Evolutionary conservation across 2,797 vertebrate genomes (phyloP).

Genomic region (Hozukius guyotensis): DNA sequence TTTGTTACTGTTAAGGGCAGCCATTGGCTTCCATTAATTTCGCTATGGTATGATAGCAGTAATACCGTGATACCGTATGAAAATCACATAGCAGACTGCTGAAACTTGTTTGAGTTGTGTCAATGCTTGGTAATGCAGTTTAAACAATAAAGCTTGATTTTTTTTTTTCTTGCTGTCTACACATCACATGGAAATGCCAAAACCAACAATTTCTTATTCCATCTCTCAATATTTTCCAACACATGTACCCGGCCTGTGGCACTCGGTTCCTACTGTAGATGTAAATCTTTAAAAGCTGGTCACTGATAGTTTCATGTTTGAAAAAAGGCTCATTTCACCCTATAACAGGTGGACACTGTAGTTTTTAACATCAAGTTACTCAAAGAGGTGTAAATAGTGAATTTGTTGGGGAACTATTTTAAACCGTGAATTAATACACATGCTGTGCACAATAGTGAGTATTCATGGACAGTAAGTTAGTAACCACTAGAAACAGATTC

Average conservation of each 20-base stretch:
- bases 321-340: background rate
- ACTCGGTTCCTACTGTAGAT: background rate
- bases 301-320: background rate
- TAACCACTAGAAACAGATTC: too few species aligned
- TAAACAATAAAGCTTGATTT: background rate
- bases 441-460: background rate
- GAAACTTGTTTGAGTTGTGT: too few species aligned
- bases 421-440: background rate
- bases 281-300: background rate
- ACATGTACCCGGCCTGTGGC: background rate
- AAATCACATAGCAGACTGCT: background rate
- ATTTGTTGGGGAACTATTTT: background rate
- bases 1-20: background rate
- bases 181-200: background rate
- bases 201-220: background rate
- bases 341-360: background rate
- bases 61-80: too few species aligned
- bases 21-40: background rate
- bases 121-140: background rate
- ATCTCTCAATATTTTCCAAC: background rate
- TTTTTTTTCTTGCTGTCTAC: background rate
- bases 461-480: background rate
- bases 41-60: background rate
- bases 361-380: background rate
- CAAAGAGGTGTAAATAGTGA: background rate